phyloP scores from a whole-genome alignment of 2,797 vertebrate species.

The Sylvia borin region DNA sequence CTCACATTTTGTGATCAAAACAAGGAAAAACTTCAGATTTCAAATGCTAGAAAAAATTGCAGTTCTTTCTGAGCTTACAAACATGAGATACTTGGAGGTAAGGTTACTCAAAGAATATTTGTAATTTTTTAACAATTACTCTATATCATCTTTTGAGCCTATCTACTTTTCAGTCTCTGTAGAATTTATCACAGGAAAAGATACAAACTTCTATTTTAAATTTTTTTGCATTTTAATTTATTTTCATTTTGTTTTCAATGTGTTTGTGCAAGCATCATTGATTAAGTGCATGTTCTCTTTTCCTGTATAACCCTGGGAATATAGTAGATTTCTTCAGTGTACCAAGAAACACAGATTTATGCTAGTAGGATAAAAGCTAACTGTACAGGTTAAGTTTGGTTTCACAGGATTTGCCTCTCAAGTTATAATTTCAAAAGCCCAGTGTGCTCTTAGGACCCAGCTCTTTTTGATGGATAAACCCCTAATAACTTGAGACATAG shows the following conservation, averaged over 20 bases:
- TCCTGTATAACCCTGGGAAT: background rate
- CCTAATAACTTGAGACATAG: background rate
- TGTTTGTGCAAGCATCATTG: background rate
- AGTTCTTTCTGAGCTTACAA: background rate
- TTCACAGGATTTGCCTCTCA: background rate
- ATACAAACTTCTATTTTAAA: background rate
- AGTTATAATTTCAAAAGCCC: background rate
- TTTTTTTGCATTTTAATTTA: background rate
- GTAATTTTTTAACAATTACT: background rate
- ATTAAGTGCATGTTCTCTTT: background rate
- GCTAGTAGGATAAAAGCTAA: background rate
- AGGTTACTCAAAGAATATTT: background rate
- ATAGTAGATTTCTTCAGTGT: background rate
- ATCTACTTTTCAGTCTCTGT: background rate
- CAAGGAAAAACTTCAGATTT: background rate
- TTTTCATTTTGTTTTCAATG: background rate
- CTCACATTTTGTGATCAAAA: background rate
- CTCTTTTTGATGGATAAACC: slow-evolving; percentile 17
- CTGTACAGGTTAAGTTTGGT: background rate
- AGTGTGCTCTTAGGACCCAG: background rate
- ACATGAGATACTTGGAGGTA: background rate
- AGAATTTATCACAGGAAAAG: background rate
- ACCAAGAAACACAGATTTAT: background rate
- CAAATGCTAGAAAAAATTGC: background rate
- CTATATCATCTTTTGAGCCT: background rate